Evolutionary conservation across 2,797 vertebrate species (phyloP), one percentile per base, ranked within the genome.

Genomic region (Parotocinclus haroldoi): DNA sequence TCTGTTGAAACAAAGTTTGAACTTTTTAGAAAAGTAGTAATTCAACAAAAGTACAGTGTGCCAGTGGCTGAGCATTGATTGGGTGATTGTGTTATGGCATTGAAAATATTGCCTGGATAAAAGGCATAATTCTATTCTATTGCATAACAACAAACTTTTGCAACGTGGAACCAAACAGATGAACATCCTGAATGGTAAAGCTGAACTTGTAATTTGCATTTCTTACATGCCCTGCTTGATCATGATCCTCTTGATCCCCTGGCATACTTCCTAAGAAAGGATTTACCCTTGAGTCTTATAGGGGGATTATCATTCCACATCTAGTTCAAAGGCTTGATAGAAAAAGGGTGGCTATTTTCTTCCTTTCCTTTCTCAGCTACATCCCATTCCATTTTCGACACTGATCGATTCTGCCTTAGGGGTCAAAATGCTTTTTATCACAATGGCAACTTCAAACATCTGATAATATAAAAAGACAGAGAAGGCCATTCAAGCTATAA

Each of bases 381-480:
- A 27, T 53, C 49, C 16, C 64, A 46, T 42, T 18, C 50, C 10
- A 42, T 13, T 63, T n/a, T 14, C 46, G 52, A 9, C 49, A 17
- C 17, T 36, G 19, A 55, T 37, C 61, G 7, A 17, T 64, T 38
- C 14, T 68, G 60, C 67, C 53, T 56, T 42, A 55, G 56, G 58
- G 59, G 16, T 68, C 52, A 59, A 44, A 52, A 45, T 55, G 10
- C 11, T 65, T 64, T 69, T 67, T 62, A 74, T 66, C 46, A 68
- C 50, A 51, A 58, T 38, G 49, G 37, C 1, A 58, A 13, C 40
- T 51, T 79, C 77, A 83, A 85, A 82, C 75, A 80, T 76, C 76
- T 81, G 74, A 73, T 63, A 7, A 75, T 77, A 77, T 81, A 77
- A 80, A 70, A 49, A 69, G 75, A 67, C 76, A 76, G 70, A 80